Evolutionary conservation across 2,888 invertebrate species (phyloP), one percentile per base, ranked within the genome.

Genomic region (Spisula solida): DNA sequence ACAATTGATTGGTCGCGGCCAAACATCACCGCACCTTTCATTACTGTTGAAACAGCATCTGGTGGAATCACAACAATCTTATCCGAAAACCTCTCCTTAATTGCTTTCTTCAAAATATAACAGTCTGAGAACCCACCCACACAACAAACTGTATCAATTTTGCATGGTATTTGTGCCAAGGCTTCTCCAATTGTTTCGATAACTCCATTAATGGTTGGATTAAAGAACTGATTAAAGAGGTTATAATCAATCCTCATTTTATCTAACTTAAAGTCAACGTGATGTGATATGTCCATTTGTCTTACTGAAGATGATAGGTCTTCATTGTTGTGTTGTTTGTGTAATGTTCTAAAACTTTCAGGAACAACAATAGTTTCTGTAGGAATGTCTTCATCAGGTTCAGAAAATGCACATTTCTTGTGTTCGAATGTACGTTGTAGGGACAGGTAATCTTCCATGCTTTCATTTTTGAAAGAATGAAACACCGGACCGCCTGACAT

Each of bases 71-170:
- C 41, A 14, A 88, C 82, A 10, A 48, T 78, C 47, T 78, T 85
- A 70, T 51, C 18, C 20, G 78, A 0, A 70, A 90, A 82, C 29
- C 18, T 66, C 8, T 82, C 79, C 12, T 47, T 56, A n/a, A 90
- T 55, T 31, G 51, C 47, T n/a, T 82, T 47, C 55, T 78, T 86
- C 41, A 89, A 18, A 10, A 90, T 51, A 12, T 75, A 31, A 78
- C 90, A 86, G 55, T 90, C 88, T 0, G 90, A 82, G 86, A 90
- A 90, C 5, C 90, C 90, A 48, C 90, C 88, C 1, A 88, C 90
- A 70, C 78, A 66, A n/a, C 88, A 66, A 25, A 90, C 34, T n/a
- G 89, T 81, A 41, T 86, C 75, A 34, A 90, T 81, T 55, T 80
- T 31, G 31, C 47, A 29, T 20, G 84, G 48, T 14, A 81, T 29